Conservation (phyloP, 1,140 invertebrate genomes). For the Pygmarrhopalites habei region DNA sequence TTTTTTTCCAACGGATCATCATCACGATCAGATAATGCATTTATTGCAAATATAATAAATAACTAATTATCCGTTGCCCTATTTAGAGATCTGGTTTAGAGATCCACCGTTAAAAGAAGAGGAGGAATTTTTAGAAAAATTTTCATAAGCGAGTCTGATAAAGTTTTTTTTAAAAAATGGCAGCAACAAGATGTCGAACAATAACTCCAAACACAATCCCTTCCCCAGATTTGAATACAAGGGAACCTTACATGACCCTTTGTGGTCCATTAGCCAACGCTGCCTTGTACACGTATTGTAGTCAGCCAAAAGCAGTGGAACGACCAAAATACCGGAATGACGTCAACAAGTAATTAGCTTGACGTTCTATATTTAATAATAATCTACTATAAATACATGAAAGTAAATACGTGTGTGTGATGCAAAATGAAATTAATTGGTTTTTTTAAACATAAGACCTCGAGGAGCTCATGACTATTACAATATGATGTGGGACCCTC, state of each 20-base stretch:
- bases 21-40: no score
- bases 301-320: slow-evolving; percentile 5
- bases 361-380: neutral
- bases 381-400: no score
- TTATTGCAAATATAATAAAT: no score
- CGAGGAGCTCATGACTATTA: slow-evolving; percentile 24
- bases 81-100: no score
- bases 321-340: slow-evolving; percentile 3
- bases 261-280: neutral
- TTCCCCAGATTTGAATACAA: neutral
- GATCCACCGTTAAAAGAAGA: no score
- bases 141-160: no score
- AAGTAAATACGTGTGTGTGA: neutral
- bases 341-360: neutral
- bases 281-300: neutral
- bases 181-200: no score
- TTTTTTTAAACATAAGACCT: neutral
- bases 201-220: neutral
- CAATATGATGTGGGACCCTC: slow-evolving; percentile 34
- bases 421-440: no score
- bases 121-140: no score
- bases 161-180: no score
- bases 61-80: no score
- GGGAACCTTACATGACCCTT: neutral
- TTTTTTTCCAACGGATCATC: no score